Base-by-base conservation (phyloP, 2,888 invertebrate genomes). In the Choristoneura rosaceana region DNA sequence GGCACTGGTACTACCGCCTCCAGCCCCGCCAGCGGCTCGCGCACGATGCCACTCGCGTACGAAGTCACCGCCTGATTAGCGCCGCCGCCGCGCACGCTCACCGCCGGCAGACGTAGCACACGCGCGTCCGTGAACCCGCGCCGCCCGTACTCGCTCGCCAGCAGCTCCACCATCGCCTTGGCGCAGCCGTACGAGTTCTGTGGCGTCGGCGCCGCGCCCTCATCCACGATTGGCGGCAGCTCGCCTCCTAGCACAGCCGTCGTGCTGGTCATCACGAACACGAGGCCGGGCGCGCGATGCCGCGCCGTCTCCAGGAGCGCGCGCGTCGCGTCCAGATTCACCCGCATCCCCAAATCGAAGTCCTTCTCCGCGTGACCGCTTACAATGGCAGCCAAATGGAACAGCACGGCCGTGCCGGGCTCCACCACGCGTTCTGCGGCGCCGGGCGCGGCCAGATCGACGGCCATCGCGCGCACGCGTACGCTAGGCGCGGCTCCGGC, bases 21-120 rank as follows among this genome's bases (percentile, higher is more conserved):
- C 38, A 78, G 73, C 2, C 91, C 90, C 3, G 83, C 81, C 68
- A 93, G 78, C 15, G 93, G 91, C 74, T 92, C 92, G 25, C 93
- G 86, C 50, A 93, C 81, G n/a, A 92, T 80, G 1, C 88, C 90
- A 78, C 92, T 92, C 3, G 88, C 93, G 73, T 88, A 93, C 58
- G 92, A 92, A n/a, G 93, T 91, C 50, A 92, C 87, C 0, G 93
- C 93, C 25, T 83, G 80, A 76, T 93, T 93, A 12, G 93, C 81
- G 2, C 78, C 80, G 3, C 92, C 92, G 0, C 85, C 85, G 15
- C 93, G 84, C 10, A 93, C 90, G 69, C 86, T 88, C 58, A 93
- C 90, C 2, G 92, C 90, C 9, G 93, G 93, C 73, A 93, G 78
- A 5, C 93, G 86, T 61, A 92, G 83, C 12, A 83, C 81, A 5